Evolutionary conservation across 1,140 invertebrate species (phyloP), one percentile per base, ranked within the genome.

Genomic region (Drosophila orosa): DNA sequence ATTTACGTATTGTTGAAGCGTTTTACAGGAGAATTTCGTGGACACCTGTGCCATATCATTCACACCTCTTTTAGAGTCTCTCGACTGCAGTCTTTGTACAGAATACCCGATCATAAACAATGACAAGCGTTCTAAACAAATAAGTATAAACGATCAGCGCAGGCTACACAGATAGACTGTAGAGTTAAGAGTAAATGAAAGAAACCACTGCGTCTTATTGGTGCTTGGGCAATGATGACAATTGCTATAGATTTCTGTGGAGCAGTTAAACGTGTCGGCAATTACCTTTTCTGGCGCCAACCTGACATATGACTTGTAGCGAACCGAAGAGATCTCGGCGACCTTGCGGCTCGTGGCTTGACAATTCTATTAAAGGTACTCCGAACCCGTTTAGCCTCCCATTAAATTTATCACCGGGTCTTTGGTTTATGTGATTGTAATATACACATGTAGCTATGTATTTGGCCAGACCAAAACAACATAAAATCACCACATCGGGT

Each of bases 11-110:
- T 22, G 29, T 13, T 9, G n/a, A 59, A 40, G 12, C 24, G 33
- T 37, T 69, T 71, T 69, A 69, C 50, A 57, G 50, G 25, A 13
- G 58, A 35, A 25, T 37, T 62, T 39, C 35, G 15, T 50, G 57
- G 73, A 84, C 80, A 87, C 73, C 84, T 89, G 84, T 57, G 48
- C 35, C 72, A 67, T 75, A 55, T 89, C 84, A 89, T 75, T 89
- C 68, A 35, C 84, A 80, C 84, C 39, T 67, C 63, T 59, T 47
- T 52, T 55, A 72, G 48, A 66, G 25, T 55, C 57, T 48, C 25
- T 69, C 27, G 56, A 42, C 40, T 42, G 74, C 63, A 61, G 57
- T 13, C 44, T 31, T 52, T 45, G 12, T 27, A 45, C 22, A n/a
- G 35, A 22, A 35, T 54, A 31, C 22, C 37, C 42, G 59, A 25